These are phyloP conservation scores for Coecobrya sp. DNA, from an alignment of 2,888 invertebrate genomes.

Conservation along the genomic window DNA sequence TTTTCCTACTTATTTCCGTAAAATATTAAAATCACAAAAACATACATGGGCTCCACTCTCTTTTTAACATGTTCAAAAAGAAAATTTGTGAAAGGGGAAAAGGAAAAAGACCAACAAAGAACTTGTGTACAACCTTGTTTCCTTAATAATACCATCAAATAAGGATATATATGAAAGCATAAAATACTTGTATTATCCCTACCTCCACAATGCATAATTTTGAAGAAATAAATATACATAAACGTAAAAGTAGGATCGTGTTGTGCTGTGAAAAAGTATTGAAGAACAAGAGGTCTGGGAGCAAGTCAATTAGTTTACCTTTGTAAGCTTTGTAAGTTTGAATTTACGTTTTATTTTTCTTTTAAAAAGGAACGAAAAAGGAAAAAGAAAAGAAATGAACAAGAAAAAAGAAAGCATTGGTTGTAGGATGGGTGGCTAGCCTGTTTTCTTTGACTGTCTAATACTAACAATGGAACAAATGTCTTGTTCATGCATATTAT, in stretches of 20 bases:
- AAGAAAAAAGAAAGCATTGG: not conserved
- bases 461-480: constrained; percentile 44
- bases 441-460: constrained; percentile 7
- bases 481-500: constrained; percentile 46
- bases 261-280: constrained; percentile 39
- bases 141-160: constrained; percentile 64
- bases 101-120: constrained; percentile 58
- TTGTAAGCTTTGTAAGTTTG: constrained; percentile 62
- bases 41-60: constrained; percentile 9
- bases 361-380: constrained; percentile 15
- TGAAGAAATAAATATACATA: not conserved
- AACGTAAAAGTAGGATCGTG: not conserved
- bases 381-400: constrained; percentile 31
- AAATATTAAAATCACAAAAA: constrained; percentile 72
- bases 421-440: not conserved
- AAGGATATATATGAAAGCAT: not conserved
- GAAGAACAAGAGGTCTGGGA: constrained; percentile 72
- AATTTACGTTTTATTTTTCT: constrained; percentile 61
- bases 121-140: constrained; percentile 49
- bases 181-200: not conserved
- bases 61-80: constrained; percentile 35
- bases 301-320: constrained; percentile 79
- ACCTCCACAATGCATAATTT: not conserved
- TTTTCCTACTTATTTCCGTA: constrained; percentile 80
- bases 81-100: constrained; percentile 65